A percentile compares a stretch with the other conserved stretches of the same genome.
Conservation (phyloP, 2,113 vertebrate species). For the Meles meles region DNA sequence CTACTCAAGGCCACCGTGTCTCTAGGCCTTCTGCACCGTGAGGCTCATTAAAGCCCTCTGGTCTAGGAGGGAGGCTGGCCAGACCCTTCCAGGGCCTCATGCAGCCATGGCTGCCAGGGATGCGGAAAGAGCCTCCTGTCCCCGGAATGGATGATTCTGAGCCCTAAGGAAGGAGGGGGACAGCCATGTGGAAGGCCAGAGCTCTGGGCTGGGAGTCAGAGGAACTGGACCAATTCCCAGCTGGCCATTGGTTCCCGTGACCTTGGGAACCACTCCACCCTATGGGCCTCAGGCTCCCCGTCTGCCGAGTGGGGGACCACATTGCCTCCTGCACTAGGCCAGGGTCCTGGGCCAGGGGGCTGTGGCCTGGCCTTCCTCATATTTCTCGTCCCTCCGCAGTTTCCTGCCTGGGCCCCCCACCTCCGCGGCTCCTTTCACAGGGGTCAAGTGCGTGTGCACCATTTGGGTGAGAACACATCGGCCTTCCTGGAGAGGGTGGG, state of each 20-base stretch:
- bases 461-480: neutral
- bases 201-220: neutral
- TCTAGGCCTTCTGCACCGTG: fast-evolving
- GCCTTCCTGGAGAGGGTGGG: neutral
- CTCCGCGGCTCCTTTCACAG: no score
- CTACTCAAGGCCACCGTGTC: no score
- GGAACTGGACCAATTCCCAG: neutral
- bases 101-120: neutral
- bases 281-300: neutral
- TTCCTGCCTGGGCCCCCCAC: neutral
- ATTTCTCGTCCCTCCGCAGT: fast-evolving
- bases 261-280: fast-evolving
- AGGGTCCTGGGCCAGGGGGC: fast-evolving
- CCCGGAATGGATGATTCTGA: neutral
- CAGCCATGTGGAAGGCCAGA: fast-evolving
- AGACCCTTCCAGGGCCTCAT: neutral
- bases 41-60: neutral
- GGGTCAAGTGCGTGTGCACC: fast-evolving
- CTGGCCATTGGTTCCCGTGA: fast-evolving
- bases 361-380: fast-evolving
- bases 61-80: neutral
- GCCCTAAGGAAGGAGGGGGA: neutral
- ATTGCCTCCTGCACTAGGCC: neutral
- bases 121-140: fast-evolving
- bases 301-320: fast-evolving